These are phyloP conservation scores for Archips xylosteana DNA, from an alignment of 2,888 invertebrate genomes.

Conservation along the genomic window DNA sequence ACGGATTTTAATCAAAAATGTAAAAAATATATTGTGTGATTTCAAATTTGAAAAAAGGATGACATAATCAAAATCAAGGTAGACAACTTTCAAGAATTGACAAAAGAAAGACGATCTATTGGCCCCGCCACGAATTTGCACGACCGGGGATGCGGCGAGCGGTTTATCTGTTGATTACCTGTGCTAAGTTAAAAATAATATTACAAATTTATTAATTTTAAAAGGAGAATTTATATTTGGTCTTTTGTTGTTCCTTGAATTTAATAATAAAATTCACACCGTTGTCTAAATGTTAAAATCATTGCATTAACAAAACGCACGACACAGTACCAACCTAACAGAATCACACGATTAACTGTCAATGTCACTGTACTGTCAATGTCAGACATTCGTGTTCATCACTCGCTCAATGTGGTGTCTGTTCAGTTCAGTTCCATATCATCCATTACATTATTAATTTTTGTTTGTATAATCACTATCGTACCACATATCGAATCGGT, in stretches of 20 bases:
- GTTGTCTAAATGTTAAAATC: neutral
- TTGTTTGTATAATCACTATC: conserved; percentile 12
- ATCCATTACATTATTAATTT: conserved; percentile 17
- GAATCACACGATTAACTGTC: neutral
- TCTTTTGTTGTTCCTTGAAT: no score
- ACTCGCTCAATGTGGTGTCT: neutral
- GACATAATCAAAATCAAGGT: conserved; percentile 44
- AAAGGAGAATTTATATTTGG: no score
- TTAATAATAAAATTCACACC: no score
- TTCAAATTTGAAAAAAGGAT: conserved; percentile 52
- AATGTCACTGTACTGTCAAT: conserved; percentile 15
- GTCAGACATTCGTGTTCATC: neutral
- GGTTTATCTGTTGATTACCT: no score
- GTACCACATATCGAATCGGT: conserved; percentile 15
- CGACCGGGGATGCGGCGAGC: no score
- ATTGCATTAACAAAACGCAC: conserved; percentile 31
- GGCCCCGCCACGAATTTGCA: no score
- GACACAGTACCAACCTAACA: conserved; percentile 12
- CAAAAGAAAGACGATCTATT: conserved; percentile 6
- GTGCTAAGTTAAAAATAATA: no score
- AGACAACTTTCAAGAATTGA: conserved; percentile 18
- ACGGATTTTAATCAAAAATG: conserved; percentile 50
- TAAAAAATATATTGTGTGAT: conserved; percentile 41
- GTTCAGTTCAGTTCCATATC: neutral
- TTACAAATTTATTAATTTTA: no score